Evolutionary conservation across 2,113 vertebrate genomes (phyloP), one percentile per base, ranked within the genome.

Genomic region (Orthonyx spaldingii): DNA sequence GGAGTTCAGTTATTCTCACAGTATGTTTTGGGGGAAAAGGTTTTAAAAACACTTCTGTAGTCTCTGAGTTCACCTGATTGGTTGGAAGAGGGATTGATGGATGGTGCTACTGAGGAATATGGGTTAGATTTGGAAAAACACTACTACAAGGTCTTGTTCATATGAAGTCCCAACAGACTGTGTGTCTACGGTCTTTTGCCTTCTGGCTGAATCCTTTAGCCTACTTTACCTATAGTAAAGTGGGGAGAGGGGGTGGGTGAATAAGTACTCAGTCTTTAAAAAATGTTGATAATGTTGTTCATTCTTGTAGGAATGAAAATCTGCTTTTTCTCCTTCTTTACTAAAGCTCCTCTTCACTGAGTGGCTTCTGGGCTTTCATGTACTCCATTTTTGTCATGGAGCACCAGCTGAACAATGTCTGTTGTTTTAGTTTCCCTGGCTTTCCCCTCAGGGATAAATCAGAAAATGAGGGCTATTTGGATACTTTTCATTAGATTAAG

Each of bases 211-310:
- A 10, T 84, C 33, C 10, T 10, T 60, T 12, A 52, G 33, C 42
- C 23, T 46, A 1, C 18, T 64, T 78, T 5, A 20, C 30, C 46
- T 75, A 24, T 17, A 46, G n/a, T 46, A 11, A 82, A 9, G 27
- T 11, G 5, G 5, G n/a, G n/a, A n/a, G n/a, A n/a, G 7, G 12
- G 11, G 9, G 2, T 13, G 15, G 5, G 20, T 68, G 13, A 53
- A 26, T 35, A 86, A 57, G 30, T 50, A 74, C 13, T 56, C 60
- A 17, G 11, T 55, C 16, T 75, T 71, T 7, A 39, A 85, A 82
- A 49, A 27, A 3, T 10, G 6, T 37, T 61, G 15, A 4, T 78
- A 61, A 44, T 5, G 1, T 56, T 60, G 15, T 52, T 71, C 13
- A 9, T 82, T 87, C 52, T 60, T 93, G 1, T 22, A 80, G 70